Base-by-base conservation (phyloP, 2,113 vertebrate species). In the Vireo altiloquus region DNA sequence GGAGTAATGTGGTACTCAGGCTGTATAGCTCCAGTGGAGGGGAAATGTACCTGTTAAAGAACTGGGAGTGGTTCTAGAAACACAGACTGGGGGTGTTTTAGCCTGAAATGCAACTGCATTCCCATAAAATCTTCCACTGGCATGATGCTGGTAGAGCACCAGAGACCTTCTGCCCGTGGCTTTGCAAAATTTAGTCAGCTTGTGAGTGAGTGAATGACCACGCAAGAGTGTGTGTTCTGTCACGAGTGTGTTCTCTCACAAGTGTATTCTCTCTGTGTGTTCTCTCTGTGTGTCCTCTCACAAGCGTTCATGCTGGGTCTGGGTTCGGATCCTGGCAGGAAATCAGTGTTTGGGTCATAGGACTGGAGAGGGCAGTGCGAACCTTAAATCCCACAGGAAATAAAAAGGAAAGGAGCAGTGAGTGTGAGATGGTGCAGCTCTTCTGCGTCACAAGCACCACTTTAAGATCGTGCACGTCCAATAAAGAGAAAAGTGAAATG, bases 181-280 rank as follows among this genome's bases (percentile, higher is more conserved):
- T 61, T 5, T 33, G 60, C 56, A 70, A 57, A 28, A 37, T 35
- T 40, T 8, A n/a, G 3, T 25, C 87, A 66, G 46, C 50, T 60
- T 33, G 3, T 8, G 53, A 31, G 77, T 12, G 35, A 57, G 19
- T 2, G 39, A 57, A 57, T 19, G 30, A 40, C 69, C 40, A 5
- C 35, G 44, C 40, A 40, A 42, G 57, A 76, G 5, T 0, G 0
- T 15, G 35, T 6, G 1, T 44, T 25, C 35, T 65, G 31, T 27
- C 23, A 20, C 6, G 19, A 69, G 33, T 17, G 1, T n/a, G n/a
- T n/a, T n/a, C n/a, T n/a, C n/a, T n/a, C n/a, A n/a, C n/a, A n/a
- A n/a, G n/a, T n/a, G n/a, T n/a, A n/a, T n/a, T n/a, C n/a, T n/a
- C n/a, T n/a, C n/a, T n/a, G n/a, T n/a, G n/a, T n/a, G n/a, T n/a